Conservation (phyloP, 2,888 invertebrate genomes). For the Torymus aiolomorphi region DNA sequence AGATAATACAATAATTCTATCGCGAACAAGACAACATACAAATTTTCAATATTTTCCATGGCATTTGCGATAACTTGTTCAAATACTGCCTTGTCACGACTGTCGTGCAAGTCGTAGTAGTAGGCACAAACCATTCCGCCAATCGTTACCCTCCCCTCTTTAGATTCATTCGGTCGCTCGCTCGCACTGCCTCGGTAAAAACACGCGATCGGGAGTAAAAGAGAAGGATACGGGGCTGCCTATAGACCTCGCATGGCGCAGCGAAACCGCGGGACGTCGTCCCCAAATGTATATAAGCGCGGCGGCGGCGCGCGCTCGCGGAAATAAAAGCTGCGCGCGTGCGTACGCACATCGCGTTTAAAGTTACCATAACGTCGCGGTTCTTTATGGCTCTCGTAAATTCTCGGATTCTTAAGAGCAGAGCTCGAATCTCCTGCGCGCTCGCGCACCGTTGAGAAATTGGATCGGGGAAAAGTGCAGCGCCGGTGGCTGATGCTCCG, state of each 20-base stretch:
- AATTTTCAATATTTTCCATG: no score
- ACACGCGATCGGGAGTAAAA: constrained; percentile 20
- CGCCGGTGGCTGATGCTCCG: not conserved
- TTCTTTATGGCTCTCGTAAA: constrained; percentile 57
- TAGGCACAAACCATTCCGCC: constrained; percentile 17
- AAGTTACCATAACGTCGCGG: constrained; percentile 54
- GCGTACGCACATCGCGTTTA: constrained; percentile 50
- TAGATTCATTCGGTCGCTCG: no score
- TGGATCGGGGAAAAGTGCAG: constrained; percentile 50
- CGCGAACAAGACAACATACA: no score
- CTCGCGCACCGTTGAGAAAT: constrained; percentile 41
- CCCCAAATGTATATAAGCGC: not conserved
- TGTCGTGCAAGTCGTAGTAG: no score
- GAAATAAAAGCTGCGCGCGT: constrained; percentile 49
- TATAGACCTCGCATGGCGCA: no score
- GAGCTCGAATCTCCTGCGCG: constrained; percentile 35
- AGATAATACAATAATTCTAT: no score
- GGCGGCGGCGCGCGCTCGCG: constrained; percentile 18
- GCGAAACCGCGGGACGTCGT: no score
- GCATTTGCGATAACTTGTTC: no score
- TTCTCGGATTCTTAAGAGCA: constrained; percentile 55
- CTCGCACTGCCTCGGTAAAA: not conserved
- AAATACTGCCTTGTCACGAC: no score
- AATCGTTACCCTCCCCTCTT: not conserved
- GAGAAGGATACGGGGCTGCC: no score